Evolutionary conservation across 2,888 invertebrate genomes (phyloP).

Genomic region (Torymus auratus): DNA sequence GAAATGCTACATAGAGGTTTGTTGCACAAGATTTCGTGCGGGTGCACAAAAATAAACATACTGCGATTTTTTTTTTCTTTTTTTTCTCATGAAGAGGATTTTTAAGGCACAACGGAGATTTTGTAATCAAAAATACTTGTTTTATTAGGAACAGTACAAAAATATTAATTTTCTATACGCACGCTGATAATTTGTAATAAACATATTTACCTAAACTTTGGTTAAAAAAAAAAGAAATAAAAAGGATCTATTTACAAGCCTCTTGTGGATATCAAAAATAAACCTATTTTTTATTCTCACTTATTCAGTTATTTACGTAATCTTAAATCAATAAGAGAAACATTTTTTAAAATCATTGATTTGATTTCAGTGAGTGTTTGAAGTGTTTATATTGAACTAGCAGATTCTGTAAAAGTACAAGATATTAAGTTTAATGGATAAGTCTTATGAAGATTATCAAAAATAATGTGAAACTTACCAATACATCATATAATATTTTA

Average conservation of each 20-base stretch:
- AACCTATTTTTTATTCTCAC: too few relatives aligned
- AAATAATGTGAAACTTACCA: conserved; percentile 39
- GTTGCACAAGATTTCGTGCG: too few relatives aligned
- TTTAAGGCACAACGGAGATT: not conserved
- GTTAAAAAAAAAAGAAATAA: too few relatives aligned
- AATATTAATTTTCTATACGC: not conserved
- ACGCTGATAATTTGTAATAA: too few relatives aligned
- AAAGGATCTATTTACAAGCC: too few relatives aligned
- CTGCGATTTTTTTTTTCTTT: too few relatives aligned
- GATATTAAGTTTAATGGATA: conserved; percentile 6
- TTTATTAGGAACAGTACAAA: conserved; percentile 21
- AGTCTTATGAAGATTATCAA: not conserved
- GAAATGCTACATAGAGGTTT: too few relatives aligned
- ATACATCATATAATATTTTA: conserved; percentile 49
- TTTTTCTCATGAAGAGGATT: too few relatives aligned
- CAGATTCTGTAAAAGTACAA: conserved; percentile 47
- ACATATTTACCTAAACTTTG: too few relatives aligned
- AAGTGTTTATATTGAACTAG: conserved; percentile 39
- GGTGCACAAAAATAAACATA: too few relatives aligned
- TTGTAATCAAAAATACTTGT: conserved; percentile 20
- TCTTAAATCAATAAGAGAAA: conserved; percentile 1
- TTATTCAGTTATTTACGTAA: too few relatives aligned
- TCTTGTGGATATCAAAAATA: too few relatives aligned
- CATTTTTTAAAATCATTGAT: not conserved
- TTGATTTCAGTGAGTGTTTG: not conserved